Evolutionary conservation across 2,888 invertebrate species (phyloP).

Genomic region (Dyspetes luteomarginatus): DNA sequence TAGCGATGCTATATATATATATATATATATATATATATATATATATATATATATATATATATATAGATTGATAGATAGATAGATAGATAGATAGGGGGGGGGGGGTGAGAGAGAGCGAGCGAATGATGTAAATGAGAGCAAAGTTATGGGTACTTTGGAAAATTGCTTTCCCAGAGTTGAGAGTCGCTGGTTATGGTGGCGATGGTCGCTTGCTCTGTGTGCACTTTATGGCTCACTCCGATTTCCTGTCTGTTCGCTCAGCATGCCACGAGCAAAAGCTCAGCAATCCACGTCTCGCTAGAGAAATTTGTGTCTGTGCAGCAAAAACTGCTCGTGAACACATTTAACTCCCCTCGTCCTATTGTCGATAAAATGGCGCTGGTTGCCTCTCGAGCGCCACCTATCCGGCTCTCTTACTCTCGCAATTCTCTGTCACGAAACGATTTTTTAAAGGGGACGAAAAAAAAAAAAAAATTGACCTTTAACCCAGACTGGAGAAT

Average conservation of each 20-base stretch:
- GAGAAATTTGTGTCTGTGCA: background rate
- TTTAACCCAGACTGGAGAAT: conserved; percentile 10
- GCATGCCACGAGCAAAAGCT: conserved; percentile 2
- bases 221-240: conserved; percentile 61
- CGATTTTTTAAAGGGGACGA: too few relatives aligned
- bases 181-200: conserved; percentile 40
- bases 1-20: background rate
- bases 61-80: background rate
- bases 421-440: too few relatives aligned
- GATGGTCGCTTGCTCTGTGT: background rate
- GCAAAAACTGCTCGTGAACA: too few relatives aligned
- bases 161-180: conserved; percentile 60
- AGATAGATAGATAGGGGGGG: background rate
- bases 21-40: background rate
- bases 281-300: background rate
- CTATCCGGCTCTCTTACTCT: background rate
- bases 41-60: background rate
- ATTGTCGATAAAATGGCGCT: conserved; percentile 54
- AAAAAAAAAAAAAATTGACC: conserved; percentile 29
- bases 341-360: conserved; percentile 22
- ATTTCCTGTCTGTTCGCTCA: conserved; percentile 50
- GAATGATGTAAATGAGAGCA: conserved; percentile 44
- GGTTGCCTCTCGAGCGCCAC: background rate
- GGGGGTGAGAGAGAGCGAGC: background rate
- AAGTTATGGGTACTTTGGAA: conserved; percentile 44